Conservation (phyloP, 2,113 vertebrate genomes). For the Lipophrys pholis region DNA sequence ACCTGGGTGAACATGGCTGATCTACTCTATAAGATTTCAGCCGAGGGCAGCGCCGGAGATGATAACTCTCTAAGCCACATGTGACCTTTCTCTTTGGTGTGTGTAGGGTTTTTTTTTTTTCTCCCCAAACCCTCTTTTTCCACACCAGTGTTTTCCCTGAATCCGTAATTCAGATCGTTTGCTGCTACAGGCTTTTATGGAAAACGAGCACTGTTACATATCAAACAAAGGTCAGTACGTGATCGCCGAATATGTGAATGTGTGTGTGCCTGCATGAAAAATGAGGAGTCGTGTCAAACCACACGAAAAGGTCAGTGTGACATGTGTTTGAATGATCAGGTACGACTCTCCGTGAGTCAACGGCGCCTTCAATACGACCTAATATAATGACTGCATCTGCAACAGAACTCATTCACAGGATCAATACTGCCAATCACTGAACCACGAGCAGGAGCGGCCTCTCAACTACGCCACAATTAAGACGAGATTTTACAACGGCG, state of each 20-base stretch:
- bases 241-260: slow-evolving; percentile 24
- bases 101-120: not conserved
- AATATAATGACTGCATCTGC: slow-evolving; percentile 29
- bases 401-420: slow-evolving; percentile 22
- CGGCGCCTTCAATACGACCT: slow-evolving; percentile 7
- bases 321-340: slow-evolving; percentile 52
- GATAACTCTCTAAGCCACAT: slow-evolving; percentile 55
- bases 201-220: slow-evolving; percentile 73
- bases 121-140: not conserved
- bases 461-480: not conserved
- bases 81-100: slow-evolving; percentile 67
- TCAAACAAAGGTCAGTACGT: slow-evolving; percentile 77
- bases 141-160: slow-evolving; percentile 24
- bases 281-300: slow-evolving; percentile 58
- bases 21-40: slow-evolving; percentile 31
- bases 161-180: slow-evolving; percentile 49
- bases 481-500: not conserved
- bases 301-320: slow-evolving; percentile 68
- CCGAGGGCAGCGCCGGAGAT: slow-evolving; percentile 33
- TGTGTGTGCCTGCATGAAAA: slow-evolving; percentile 43
- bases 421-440: slow-evolving; percentile 35
- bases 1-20: slow-evolving; percentile 38
- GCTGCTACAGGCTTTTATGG: slow-evolving; percentile 66
- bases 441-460: not conserved
- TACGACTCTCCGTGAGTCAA: slow-evolving; percentile 11